These are phyloP conservation scores for Hippocampus mohnikei DNA, from an alignment of 2,113 vertebrate genomes.

Conservation along the genomic window DNA sequence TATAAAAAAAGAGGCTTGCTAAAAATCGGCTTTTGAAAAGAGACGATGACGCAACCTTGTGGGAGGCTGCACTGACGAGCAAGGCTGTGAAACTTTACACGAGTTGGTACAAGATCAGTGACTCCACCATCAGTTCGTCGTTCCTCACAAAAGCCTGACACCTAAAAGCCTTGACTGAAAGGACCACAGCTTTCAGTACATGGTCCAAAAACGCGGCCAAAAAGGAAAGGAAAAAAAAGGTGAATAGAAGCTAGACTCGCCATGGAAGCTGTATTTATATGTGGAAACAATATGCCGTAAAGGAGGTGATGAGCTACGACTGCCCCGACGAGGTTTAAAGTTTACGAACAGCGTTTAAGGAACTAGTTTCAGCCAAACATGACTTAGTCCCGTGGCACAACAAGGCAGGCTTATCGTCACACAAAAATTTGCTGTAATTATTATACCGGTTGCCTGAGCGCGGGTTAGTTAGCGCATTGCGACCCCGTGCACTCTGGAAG, in stretches of 20 bases:
- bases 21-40: not conserved
- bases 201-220: not conserved
- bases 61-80: constrained; percentile 15
- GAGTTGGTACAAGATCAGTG: not conserved
- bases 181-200: not conserved
- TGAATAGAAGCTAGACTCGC: constrained; percentile 7
- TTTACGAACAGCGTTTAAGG: no score
- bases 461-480: no score
- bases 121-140: not conserved
- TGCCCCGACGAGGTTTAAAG: no score
- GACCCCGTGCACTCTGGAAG: not conserved
- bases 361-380: no score
- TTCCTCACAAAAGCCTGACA: constrained; percentile 13
- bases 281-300: not conserved
- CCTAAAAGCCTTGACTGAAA: constrained; percentile 6
- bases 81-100: not conserved
- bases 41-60: not conserved
- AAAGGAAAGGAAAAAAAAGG: not conserved
- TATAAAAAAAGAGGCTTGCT: not conserved
- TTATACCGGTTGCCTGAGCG: no score
- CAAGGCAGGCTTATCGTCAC: no score
- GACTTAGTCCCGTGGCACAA: no score
- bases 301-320: no score
- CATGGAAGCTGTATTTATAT: not conserved
- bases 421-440: no score